Conservation (phyloP, 2,888 invertebrate species). For the Amphiduros pacificus region DNA sequence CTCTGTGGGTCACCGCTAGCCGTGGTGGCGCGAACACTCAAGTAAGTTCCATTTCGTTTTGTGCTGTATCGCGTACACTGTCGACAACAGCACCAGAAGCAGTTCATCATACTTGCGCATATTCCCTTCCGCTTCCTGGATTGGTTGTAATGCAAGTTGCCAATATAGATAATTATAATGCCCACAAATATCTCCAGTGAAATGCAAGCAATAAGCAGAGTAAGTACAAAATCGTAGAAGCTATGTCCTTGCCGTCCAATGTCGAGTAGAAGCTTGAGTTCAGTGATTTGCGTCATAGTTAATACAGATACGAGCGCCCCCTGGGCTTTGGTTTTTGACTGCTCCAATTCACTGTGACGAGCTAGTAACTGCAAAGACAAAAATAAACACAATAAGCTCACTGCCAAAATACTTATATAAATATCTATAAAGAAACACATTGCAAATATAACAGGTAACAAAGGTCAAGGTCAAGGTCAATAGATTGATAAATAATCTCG, state of each 20-base stretch:
- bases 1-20: constrained; percentile 18
- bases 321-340: constrained; percentile 38
- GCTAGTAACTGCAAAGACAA: constrained; percentile 29
- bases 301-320: constrained; percentile 35
- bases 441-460: too few relatives aligned
- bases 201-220: constrained; percentile 35
- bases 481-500: too few relatives aligned
- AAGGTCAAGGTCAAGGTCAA: too few relatives aligned
- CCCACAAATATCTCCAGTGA: constrained; percentile 37
- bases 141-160: constrained; percentile 20
- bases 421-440: too few relatives aligned
- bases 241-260: constrained; percentile 34
- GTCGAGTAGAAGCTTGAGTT: constrained; percentile 35
- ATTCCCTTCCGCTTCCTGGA: constrained; percentile 13
- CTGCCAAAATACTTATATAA: too few relatives aligned
- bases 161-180: constrained; percentile 38
- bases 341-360: constrained; percentile 35
- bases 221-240: constrained; percentile 38
- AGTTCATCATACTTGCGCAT: constrained; percentile 13
- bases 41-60: constrained; percentile 28
- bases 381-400: too few relatives aligned
- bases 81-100: constrained; percentile 17
- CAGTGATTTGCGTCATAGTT: constrained; percentile 36
- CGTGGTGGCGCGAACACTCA: constrained; percentile 27
- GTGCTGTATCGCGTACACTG: constrained; percentile 20